Evolutionary conservation across 1,140 invertebrate genomes (phyloP).

Genomic region (Nasonia giraulti): DNA sequence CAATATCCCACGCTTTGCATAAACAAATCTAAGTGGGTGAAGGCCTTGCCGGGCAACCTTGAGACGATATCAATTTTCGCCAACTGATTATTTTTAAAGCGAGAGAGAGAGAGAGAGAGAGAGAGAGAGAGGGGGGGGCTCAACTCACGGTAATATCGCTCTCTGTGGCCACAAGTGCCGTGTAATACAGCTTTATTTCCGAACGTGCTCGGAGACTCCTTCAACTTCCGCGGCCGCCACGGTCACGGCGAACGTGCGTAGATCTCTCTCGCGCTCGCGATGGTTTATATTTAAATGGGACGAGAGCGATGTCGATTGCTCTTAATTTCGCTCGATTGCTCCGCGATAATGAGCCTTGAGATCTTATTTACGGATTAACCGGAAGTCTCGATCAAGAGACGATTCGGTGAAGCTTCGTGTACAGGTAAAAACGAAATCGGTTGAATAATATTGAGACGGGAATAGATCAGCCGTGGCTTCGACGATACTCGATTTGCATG

Average conservation of each 20-base stretch:
- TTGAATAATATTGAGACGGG: no score
- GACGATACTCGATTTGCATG: no score
- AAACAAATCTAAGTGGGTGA: conserved; percentile 44
- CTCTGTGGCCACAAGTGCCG: neutral
- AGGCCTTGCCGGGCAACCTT: conserved; percentile 1
- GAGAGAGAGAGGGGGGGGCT: no score
- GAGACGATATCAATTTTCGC: conserved; percentile 41
- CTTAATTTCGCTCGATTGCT: conserved; percentile 15
- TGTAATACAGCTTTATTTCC: conserved; percentile 42
- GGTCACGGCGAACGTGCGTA: conserved; percentile 30
- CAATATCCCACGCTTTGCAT: conserved; percentile 25
- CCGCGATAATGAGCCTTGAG: neutral
- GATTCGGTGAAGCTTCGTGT: neutral
- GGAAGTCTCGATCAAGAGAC: neutral
- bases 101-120: neutral
- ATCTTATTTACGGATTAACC: neutral
- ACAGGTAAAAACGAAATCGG: no score
- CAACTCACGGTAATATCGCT: conserved; percentile 9
- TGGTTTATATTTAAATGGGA: conserved; percentile 36
- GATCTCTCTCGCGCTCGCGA: neutral
- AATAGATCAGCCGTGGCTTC: no score
- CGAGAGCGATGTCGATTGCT: neutral
- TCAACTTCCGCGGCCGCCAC: conserved; percentile 33
- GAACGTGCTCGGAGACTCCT: neutral
- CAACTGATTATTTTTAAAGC: conserved; percentile 45